Evolutionary conservation across 2,888 invertebrate genomes (phyloP).

Genomic region (Halictus ligatus): DNA sequence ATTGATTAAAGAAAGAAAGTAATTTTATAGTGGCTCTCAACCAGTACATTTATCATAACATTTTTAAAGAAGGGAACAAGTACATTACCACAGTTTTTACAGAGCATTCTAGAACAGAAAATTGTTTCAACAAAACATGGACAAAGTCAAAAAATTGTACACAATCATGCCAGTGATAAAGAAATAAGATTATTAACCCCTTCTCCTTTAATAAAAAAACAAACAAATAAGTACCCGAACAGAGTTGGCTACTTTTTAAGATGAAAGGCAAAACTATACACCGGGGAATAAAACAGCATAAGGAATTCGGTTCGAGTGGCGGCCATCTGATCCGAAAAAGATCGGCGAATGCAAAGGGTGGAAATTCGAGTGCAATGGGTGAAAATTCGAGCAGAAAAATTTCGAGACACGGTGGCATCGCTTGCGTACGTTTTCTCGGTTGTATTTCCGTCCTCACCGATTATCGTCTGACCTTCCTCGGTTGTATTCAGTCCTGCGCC

Average conservation of each 20-base stretch:
- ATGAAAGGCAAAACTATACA: background rate
- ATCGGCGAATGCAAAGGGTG: background rate
- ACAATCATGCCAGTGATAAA: too few species aligned
- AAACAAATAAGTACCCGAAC: background rate
- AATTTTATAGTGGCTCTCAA: too few species aligned
- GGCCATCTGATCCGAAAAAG: background rate
- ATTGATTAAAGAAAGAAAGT: too few species aligned
- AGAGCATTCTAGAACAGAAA: too few species aligned
- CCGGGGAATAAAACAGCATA: background rate
- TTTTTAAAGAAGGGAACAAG: too few species aligned
- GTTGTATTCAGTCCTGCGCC: slow-evolving; percentile 13
- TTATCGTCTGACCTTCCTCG: slow-evolving; percentile 16
- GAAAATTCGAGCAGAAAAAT: slow-evolving; percentile 56
- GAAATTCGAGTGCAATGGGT: background rate
- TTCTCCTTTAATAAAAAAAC: background rate
- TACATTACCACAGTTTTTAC: too few species aligned
- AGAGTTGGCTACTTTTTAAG: background rate
- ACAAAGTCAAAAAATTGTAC: too few species aligned
- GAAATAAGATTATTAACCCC: too few species aligned
- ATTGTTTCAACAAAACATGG: too few species aligned
- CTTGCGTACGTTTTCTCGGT: background rate
- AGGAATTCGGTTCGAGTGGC: background rate
- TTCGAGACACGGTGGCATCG: slow-evolving; percentile 17
- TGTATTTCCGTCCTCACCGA: slow-evolving; percentile 29
- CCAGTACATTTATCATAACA: too few species aligned